phyloP scores from a whole-genome alignment of 2,113 vertebrate genomes.

The Rhegmatorhina hoffmannsi region DNA sequence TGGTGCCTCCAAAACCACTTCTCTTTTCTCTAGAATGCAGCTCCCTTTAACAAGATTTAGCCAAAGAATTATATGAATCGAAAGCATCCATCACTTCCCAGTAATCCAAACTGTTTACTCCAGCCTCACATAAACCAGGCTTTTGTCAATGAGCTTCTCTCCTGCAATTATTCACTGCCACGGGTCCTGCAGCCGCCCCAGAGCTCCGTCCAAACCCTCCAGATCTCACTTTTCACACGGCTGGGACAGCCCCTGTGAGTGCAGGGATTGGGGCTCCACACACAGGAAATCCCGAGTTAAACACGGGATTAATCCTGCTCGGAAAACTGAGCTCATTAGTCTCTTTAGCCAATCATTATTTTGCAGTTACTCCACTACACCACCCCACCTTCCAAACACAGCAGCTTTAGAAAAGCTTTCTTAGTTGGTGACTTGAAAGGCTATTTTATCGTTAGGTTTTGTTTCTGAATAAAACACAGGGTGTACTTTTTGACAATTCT shows the following conservation, averaged over 20 bases:
- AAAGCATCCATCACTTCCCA: conserved; percentile 8
- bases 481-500: neutral
- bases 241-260: neutral
- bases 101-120: conserved; percentile 40
- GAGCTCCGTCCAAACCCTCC: neutral
- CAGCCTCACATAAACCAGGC: neutral
- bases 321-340: conserved; percentile 42
- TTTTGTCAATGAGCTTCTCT: neutral
- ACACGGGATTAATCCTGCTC: conserved; percentile 17
- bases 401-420: conserved; percentile 14
- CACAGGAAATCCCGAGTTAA: neutral
- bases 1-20: neutral
- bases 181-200: neutral
- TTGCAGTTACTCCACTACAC: conserved; percentile 17
- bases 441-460: neutral
- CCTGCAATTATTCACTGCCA: neutral
- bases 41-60: neutral
- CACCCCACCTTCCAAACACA: neutral
- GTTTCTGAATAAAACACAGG: neutral
- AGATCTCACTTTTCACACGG: neutral
- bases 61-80: conserved; percentile 3
- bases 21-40: neutral
- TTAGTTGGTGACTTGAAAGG: neutral
- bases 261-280: neutral
- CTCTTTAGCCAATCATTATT: conserved; percentile 57